Evolutionary conservation across 2,797 vertebrate genomes (phyloP), one percentile per base, ranked within the genome.

Genomic region (Hemitrygon akajei): DNA sequence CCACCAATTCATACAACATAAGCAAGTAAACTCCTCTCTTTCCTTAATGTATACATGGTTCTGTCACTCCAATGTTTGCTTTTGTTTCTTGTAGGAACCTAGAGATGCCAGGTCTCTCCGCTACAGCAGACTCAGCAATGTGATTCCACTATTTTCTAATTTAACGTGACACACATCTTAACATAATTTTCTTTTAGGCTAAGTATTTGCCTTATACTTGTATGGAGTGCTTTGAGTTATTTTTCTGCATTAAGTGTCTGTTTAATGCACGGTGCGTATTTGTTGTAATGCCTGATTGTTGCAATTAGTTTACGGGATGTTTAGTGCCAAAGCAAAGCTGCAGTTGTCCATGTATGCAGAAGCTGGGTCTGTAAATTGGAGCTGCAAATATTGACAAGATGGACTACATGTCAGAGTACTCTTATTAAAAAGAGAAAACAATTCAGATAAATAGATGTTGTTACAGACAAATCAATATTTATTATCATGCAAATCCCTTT

Each of bases 381-480:
- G 18, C 20, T 91, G 34, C 22, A 73, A 27, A 73, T 73, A 37
- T 91, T 91, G 22, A 73, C 37, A 47, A 91, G 89, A 91, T 73
- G 89, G 22, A 71, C 10, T 73, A 91, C 66, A 14, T 73, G 89
- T 40, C 89, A 73, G 66, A 40, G 66, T 73, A 91, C 69, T 91
- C 34, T 71, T 73, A 73, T 91, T 91, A 91, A 91, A n/a, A 63
- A 27, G 84, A 87, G 58, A 63, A 69, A 47, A 40, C 89, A 37
- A 71, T 47, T 12, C 22, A 71, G 22, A 25, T 91, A 71, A 91
- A 47, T 91, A 47, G 37, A 73, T 73, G 69, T 47, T 47, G 20
- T 47, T 66, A 71, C 69, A 37, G 69, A 47, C 66, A 71, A 47
- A 73, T 69, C 1, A 34, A 73, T 71, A 63, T 91, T 91, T 91